Percentiles rank a stretch among this genome's conserved stretches.
Evolutionary conservation across 2,113 vertebrate species (phyloP).

Genomic region (Platysteira castanea): DNA sequence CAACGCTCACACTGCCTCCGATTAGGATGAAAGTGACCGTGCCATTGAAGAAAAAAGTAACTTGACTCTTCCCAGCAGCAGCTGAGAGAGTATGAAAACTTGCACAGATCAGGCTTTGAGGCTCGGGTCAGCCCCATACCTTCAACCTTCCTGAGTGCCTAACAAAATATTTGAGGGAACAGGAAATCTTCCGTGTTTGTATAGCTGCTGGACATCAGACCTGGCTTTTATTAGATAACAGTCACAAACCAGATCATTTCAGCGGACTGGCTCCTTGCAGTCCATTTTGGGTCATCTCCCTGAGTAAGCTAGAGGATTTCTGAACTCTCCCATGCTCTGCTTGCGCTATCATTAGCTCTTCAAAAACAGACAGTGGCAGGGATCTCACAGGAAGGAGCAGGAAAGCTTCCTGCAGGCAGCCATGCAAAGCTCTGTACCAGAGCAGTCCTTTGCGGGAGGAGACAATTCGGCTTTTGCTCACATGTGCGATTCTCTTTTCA

Average conservation of each 20-base stretch:
- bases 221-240: not conserved
- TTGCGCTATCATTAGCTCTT: not conserved
- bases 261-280: not conserved
- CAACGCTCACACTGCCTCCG: not conserved
- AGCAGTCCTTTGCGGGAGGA: not conserved
- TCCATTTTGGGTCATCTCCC: not conserved
- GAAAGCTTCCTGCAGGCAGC: not conserved
- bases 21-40: conserved; percentile 26
- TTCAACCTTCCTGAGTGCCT: not conserved
- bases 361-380: not conserved
- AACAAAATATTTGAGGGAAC: not conserved
- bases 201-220: not conserved
- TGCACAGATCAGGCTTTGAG: not conserved
- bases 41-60: conserved; percentile 10
- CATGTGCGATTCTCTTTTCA: not conserved
- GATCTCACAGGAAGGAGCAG: not conserved
- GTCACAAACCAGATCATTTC: not conserved
- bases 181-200: not conserved
- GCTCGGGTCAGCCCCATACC: not conserved
- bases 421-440: not conserved
- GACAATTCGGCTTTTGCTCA: not conserved
- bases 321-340: not conserved
- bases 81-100: not conserved
- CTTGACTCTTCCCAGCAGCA: not conserved
- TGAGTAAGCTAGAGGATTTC: not conserved